Evolutionary conservation across 1,140 invertebrate species (phyloP).

Genomic region (Brachionus asplanchnoidis): DNA sequence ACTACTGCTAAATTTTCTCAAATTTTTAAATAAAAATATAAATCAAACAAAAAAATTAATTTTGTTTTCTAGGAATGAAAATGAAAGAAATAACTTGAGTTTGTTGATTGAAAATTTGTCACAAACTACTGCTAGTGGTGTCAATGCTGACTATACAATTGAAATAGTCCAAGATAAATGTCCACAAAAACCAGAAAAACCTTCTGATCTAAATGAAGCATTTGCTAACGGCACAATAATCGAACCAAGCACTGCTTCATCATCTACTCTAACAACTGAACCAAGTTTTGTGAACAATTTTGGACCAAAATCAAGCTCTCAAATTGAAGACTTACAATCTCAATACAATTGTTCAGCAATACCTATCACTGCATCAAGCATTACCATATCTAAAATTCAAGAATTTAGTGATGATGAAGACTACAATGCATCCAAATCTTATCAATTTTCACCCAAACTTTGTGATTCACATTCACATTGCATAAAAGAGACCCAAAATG

Average conservation of each 20-base stretch:
- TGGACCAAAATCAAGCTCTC: background rate
- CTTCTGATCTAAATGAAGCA: background rate
- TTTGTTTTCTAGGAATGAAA: background rate
- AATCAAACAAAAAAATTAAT: background rate
- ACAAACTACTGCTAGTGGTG: background rate
- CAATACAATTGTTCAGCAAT: background rate
- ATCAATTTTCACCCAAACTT: background rate
- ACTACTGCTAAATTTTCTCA: background rate
- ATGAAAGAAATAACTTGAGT: background rate
- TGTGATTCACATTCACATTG: background rate
- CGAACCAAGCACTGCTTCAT: background rate
- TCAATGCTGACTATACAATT: background rate
- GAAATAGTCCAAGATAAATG: background rate
- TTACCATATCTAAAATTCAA: slow-evolving; percentile 10
- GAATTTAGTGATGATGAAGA: slow-evolving; percentile 1
- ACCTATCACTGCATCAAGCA: background rate
- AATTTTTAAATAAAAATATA: background rate
- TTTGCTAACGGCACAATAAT: background rate
- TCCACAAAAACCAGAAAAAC: background rate
- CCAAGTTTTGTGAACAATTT: background rate
- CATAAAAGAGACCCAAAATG: background rate
- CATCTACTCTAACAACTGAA: background rate
- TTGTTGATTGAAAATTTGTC: slow-evolving; percentile 1
- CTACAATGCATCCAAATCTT: background rate
- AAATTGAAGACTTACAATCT: background rate